Evolutionary conservation across 2,797 vertebrate genomes (phyloP).

Genomic region (Enteromius paludinosus): DNA sequence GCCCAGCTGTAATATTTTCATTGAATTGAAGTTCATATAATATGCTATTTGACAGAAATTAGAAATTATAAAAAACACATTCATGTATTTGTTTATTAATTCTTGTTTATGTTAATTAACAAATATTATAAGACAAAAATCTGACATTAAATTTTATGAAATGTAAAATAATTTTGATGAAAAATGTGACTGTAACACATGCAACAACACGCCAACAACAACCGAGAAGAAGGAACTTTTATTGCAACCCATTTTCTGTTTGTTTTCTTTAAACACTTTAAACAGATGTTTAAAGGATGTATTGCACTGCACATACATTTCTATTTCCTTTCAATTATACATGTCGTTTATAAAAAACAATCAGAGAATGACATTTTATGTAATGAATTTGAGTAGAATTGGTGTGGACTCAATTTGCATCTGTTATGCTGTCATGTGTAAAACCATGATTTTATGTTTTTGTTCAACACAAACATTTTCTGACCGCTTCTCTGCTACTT

Average conservation of each 20-base stretch:
- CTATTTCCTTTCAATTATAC: neutral
- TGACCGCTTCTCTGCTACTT: neutral
- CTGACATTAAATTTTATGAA: neutral
- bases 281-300: too few relatives aligned
- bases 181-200: neutral
- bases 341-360: neutral
- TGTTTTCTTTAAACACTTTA: neutral
- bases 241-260: neutral
- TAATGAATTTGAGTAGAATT: neutral
- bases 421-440: neutral
- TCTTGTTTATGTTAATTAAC: neutral
- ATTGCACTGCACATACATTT: neutral
- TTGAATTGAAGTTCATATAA: neutral
- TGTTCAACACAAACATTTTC: neutral
- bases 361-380: neutral
- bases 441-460: slow-evolving; percentile 3
- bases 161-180: neutral
- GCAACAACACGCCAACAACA: too few relatives aligned
- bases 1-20: neutral
- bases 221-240: neutral
- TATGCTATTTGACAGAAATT: neutral
- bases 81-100: neutral
- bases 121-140: neutral
- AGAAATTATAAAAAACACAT: neutral
- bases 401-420: neutral